Percentiles rank a stretch among this genome's conserved stretches.
phyloP scores from a whole-genome alignment of 2,797 vertebrate species.

The Anguilla megastoma region DNA sequence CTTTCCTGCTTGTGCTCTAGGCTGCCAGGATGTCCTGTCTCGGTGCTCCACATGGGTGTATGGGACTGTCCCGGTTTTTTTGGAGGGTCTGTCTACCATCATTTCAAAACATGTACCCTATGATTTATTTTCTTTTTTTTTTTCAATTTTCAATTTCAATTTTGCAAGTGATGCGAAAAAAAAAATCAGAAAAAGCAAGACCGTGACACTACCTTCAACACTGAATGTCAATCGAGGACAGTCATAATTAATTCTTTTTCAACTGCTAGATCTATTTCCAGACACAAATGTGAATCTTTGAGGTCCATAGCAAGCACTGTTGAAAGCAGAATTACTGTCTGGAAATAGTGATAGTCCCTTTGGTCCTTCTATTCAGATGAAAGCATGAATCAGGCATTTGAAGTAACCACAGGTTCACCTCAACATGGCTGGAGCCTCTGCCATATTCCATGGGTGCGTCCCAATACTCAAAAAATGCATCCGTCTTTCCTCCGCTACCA shows the following conservation, averaged over 20 bases:
- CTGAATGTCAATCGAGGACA: background rate
- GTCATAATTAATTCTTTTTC: background rate
- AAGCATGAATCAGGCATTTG: background rate
- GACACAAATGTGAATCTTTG: background rate
- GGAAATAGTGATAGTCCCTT: background rate
- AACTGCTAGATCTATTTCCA: background rate
- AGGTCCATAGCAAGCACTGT: background rate
- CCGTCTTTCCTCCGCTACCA: too few species aligned
- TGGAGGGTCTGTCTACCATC: too few species aligned
- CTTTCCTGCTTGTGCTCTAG: too few species aligned
- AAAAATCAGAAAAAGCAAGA: too few species aligned
- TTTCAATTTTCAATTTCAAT: too few species aligned
- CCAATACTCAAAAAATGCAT: too few species aligned
- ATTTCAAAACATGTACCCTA: too few species aligned
- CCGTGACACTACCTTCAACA: background rate
- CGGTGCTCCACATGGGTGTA: too few species aligned
- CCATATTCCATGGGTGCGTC: background rate
- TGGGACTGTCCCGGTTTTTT: too few species aligned
- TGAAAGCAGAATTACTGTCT: background rate
- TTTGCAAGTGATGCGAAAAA: too few species aligned
- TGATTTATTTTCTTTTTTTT: too few species aligned
- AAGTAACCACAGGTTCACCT: background rate
- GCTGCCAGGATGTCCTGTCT: too few species aligned
- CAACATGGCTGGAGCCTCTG: background rate
- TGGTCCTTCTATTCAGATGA: background rate